These are phyloP conservation scores for Hylaea fasciaria DNA, from an alignment of 2,888 invertebrate species.

Conservation along the genomic window DNA sequence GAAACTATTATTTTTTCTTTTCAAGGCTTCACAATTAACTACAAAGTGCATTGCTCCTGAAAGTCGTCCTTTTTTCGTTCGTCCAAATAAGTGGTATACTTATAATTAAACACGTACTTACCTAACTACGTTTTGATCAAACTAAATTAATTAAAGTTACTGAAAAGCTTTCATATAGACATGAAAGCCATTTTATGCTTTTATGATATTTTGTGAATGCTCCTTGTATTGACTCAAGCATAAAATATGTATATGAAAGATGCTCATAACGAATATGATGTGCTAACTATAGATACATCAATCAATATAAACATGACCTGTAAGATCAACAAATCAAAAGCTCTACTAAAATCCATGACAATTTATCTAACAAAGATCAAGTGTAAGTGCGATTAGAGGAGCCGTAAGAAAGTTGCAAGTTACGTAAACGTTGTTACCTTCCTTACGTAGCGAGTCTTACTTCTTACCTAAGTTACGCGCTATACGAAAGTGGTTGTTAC, in stretches of 20 bases:
- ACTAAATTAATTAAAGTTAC: not conserved
- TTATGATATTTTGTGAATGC: not conserved
- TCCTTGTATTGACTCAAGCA: not conserved
- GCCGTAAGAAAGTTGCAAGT: slow-evolving; percentile 55
- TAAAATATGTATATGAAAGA: no score
- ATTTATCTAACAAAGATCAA: slow-evolving; percentile 33
- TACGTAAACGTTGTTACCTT: slow-evolving; percentile 38
- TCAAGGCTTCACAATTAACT: no score
- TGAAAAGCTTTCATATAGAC: not conserved
- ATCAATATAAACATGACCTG: no score
- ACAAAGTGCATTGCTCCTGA: no score
- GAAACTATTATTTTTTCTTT: no score
- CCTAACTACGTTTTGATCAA: not conserved
- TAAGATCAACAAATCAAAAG: no score
- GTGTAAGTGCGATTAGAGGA: slow-evolving; percentile 51
- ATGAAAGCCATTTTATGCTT: not conserved
- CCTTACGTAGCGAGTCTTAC: slow-evolving; percentile 20
- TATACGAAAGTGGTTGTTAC: slow-evolving; percentile 57
- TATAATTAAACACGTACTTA: not conserved
- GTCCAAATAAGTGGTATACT: not conserved
- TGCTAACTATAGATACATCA: no score
- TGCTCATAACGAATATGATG: no score
- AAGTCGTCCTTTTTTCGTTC: no score
- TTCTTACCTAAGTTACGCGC: slow-evolving; percentile 50
- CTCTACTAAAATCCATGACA: slow-evolving; percentile 7